Base-by-base conservation (phyloP, 2,888 invertebrate genomes). In the Chydorus sphaericus region DNA sequence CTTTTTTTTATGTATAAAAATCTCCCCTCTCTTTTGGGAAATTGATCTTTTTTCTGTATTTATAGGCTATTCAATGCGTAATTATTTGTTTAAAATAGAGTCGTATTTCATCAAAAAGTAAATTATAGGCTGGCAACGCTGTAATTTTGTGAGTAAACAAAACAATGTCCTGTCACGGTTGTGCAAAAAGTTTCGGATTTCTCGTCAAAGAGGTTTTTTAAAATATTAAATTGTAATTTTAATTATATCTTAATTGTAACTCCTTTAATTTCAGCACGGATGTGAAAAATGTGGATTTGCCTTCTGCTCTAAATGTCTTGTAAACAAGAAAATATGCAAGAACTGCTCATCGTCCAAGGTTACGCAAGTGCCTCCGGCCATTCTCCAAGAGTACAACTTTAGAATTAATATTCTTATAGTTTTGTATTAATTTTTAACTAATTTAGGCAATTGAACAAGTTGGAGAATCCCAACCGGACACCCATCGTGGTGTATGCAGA, bases 251-350 rank as follows among this genome's bases (percentile, higher is more conserved):
- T n/a, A 55, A 48, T 48, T 50, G 59, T n/a, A 16, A 38, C 54
- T 58, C 44, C 44, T 60, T 38, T 4, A 20, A 48, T 75, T 77
- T 61, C 71, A 89, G 88, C 76, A 79, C 72, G 88, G 85, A 20
- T 91, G 90, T 68, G 82, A 85, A 39, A 78, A 77, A 64, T 91
- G 90, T 71, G 86, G 86, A 30, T 82, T 83, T 70, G 83, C 86
- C 49, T 87, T 81, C 70, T 91, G 90, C 68, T 78, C 77, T 58
- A 87, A 83, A 69, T 91, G 90, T 68, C 71, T 90, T 50, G 79
- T 79, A n/a, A n/a, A n/a, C 53, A 53, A 38, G 26, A 36, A 37
- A 53, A 36, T 20, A 6, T 53, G 28, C 23, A 38, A 26, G 38
- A 53, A 26, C 36, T 36, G 53, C 38, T 37, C 14, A n/a, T 4